Evolutionary conservation across 2,113 vertebrate species (phyloP).

Genomic region (Saccopteryx bilineata): DNA sequence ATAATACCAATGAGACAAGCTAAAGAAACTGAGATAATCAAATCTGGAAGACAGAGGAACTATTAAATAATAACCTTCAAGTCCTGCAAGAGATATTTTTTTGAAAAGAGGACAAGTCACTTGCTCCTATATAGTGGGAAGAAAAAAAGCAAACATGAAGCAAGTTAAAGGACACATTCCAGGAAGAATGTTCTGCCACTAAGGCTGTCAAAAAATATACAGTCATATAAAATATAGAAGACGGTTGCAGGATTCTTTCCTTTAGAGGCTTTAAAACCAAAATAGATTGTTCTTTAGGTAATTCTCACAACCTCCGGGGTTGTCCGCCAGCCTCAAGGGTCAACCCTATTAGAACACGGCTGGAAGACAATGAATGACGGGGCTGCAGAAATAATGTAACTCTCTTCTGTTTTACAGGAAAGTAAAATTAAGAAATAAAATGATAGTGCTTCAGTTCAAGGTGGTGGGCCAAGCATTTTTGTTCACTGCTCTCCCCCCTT

Average conservation of each 20-base stretch:
- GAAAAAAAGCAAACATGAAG: neutral
- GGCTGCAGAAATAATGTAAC: neutral
- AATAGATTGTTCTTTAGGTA: constrained; percentile 19
- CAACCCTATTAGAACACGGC: neutral
- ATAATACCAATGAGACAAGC: neutral
- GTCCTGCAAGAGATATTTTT: neutral
- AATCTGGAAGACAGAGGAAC: neutral
- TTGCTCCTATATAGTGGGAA: neutral
- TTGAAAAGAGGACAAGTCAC: neutral
- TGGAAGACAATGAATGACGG: neutral
- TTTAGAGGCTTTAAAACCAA: constrained; percentile 32
- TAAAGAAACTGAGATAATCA: neutral
- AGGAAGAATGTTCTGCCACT: neutral
- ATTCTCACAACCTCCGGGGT: neutral
- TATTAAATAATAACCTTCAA: constrained; percentile 19
- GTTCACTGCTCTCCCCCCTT: neutral
- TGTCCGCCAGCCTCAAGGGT: neutral
- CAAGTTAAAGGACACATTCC: neutral
- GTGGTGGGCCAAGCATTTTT: neutral
- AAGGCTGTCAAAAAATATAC: neutral
- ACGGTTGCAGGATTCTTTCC: neutral
- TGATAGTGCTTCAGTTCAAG: constrained; percentile 19
- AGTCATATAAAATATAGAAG: neutral
- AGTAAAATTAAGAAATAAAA: constrained; percentile 45
- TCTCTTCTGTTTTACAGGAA: constrained; percentile 19